Base-by-base conservation (phyloP, 2,113 vertebrate genomes). In the Danionella cerebrum region DNA sequence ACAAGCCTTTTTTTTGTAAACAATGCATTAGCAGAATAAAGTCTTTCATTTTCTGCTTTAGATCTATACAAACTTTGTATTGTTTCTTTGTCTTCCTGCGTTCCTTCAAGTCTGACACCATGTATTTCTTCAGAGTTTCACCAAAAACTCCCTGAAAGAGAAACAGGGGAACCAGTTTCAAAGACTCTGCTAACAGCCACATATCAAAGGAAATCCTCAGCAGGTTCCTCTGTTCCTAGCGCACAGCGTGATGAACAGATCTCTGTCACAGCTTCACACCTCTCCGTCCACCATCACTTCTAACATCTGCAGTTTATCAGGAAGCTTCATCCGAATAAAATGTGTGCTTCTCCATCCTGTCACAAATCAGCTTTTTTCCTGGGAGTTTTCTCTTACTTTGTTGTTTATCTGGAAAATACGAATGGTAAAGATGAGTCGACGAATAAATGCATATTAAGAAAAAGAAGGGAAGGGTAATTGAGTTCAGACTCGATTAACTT, bases 81-180 rank as follows among this genome's bases (percentile, higher is more conserved):
- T n/a, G 79, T 48, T 75, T 79, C 18, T 67, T 51, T 16, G 76
- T 73, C 22, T 70, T 19, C 6, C 74, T 74, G n/a, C 79, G 80
- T 39, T 39, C 48, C 5, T 3, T 31, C 13, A 72, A 74, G 12
- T 76, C 72, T 8, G 74, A 76, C 18, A 72, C 77, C 13, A 79
- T n/a, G 11, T n/a, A 29, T 29, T 65, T 70, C 4, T 73, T 65
- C 14, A 83, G 45, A 4, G 81, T 79, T 19, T 79, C 77, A 1
- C 81, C 77, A 44, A 74, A 76, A 48, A 79, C 81, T 11, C 79
- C 77, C 79, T 83, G 65, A 41, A 76, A 71, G 13, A 65, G 50
- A 9, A 48, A n/a, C n/a, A n/a, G n/a, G n/a, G n/a, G n/a, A n/a
- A n/a, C n/a, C n/a, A n/a, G n/a, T 16, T 18, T 16, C 13, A 47